phyloP scores from a whole-genome alignment of 2,113 vertebrate genomes.

The Xiphorhynchus elegans region DNA sequence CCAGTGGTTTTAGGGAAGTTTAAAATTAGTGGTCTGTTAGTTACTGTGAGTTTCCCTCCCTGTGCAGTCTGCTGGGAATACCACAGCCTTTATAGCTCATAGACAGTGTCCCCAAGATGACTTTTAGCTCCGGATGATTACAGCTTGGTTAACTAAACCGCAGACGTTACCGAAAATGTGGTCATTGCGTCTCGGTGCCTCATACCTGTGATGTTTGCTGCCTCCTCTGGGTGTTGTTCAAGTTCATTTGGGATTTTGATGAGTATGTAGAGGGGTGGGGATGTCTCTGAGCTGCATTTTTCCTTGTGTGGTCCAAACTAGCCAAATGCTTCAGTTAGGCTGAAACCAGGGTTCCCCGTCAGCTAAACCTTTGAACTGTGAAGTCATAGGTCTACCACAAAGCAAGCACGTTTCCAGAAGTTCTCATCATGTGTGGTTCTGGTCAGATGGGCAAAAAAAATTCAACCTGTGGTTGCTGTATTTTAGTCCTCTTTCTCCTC shows the following conservation, averaged over 20 bases:
- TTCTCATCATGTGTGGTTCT: neutral
- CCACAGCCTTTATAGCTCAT: neutral
- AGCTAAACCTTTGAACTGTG: neutral
- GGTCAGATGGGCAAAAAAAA: neutral
- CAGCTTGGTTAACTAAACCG: neutral
- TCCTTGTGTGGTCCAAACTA: neutral
- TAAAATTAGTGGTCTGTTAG: constrained; percentile 31
- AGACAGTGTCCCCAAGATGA: neutral
- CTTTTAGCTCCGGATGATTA: neutral
- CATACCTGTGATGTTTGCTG: neutral
- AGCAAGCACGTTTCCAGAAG: neutral
- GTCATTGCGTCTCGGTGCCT: neutral
- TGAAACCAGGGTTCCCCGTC: neutral
- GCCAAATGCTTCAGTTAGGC: neutral
- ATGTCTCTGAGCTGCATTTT: neutral
- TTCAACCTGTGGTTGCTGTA: neutral
- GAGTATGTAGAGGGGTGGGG: neutral
- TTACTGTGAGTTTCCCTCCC: neutral
- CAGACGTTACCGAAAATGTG: neutral
- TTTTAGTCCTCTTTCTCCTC: neutral
- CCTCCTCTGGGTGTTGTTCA: neutral
- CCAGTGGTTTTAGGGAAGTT: constrained; percentile 17
- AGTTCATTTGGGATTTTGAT: neutral
- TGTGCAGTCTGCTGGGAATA: neutral
- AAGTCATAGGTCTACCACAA: neutral